Evolutionary conservation across 2,797 vertebrate species (phyloP).

Genomic region (Helicolenus hilgendorfi): DNA sequence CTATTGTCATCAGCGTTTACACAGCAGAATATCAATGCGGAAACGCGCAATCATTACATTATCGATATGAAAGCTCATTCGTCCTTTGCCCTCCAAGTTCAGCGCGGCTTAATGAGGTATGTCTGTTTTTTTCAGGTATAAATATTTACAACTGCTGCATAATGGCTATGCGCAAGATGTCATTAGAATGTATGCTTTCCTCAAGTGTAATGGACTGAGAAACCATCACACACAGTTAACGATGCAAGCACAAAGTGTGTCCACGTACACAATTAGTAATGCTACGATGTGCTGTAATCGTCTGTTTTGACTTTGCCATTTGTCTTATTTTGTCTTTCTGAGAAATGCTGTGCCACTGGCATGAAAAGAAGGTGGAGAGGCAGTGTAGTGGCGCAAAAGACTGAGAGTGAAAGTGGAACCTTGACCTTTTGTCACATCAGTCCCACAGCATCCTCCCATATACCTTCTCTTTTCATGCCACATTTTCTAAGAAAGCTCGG

Average conservation of each 20-base stretch:
- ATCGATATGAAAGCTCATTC: slow-evolving; percentile 72
- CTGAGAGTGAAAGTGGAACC: neutral
- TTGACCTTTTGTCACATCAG: slow-evolving; percentile 23
- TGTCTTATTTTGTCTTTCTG: slow-evolving; percentile 24
- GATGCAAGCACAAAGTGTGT: slow-evolving; percentile 59
- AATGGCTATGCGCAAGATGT: slow-evolving; percentile 52
- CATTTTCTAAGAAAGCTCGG: neutral
- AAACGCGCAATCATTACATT: slow-evolving; percentile 63
- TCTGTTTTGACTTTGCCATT: slow-evolving; percentile 45
- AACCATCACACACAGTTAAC: slow-evolving; percentile 70
- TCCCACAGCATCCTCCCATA: neutral
- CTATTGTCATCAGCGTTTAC: slow-evolving; percentile 64
- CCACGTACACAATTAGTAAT: slow-evolving; percentile 67
- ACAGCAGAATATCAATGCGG: slow-evolving; percentile 67
- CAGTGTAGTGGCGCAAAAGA: neutral
- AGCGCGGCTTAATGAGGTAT: slow-evolving; percentile 67
- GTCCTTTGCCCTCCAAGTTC: slow-evolving; percentile 72
- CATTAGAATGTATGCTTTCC: slow-evolving; percentile 70
- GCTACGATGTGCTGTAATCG: slow-evolving; percentile 56
- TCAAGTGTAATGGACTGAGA: slow-evolving; percentile 74
- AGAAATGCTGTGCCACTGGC: slow-evolving; percentile 5
- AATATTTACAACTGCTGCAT: slow-evolving; percentile 79
- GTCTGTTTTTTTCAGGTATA: slow-evolving; percentile 69
- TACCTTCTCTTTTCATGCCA: neutral
- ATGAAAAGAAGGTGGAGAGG: neutral